Evolutionary conservation across 92 coral and sea anemone species (phyloP).

Genomic region (Parazoanthus atlanticus): DNA sequence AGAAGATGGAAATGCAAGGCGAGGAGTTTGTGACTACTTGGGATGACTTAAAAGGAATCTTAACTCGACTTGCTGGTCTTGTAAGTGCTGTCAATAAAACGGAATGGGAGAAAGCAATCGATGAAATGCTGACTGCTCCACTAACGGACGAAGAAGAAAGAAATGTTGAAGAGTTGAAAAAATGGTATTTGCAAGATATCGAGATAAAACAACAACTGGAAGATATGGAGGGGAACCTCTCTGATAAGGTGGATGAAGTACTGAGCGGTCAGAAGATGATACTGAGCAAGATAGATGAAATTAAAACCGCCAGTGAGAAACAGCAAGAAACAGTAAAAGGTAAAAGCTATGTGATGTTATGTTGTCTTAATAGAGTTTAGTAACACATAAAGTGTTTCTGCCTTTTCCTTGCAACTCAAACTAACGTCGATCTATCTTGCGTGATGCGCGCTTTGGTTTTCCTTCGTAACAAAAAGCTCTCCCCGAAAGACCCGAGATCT

Average conservation of each 20-base stretch:
- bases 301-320: background rate
- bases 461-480: no score
- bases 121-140: constrained; percentile 11
- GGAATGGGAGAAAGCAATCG: constrained; percentile 25
- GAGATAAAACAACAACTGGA: constrained; percentile 11
- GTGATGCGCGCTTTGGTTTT: no score
- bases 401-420: background rate
- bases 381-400: no score
- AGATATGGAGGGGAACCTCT: background rate
- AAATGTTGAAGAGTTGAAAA: constrained; percentile 2
- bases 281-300: background rate
- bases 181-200: constrained; percentile 4
- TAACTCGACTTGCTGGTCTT: constrained; percentile 16
- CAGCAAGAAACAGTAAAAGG: constrained; percentile 1
- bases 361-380: background rate
- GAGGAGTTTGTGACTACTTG: background rate
- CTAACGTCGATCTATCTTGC: no score
- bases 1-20: constrained; percentile 13
- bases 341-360: background rate
- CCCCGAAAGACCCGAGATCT: no score
- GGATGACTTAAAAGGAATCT: constrained; percentile 4
- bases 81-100: constrained; percentile 1
- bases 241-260: constrained; percentile 1
- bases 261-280: background rate
- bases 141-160: constrained; percentile 33